These are phyloP conservation scores for Apis florea DNA, from an alignment of 1,140 invertebrate genomes.

Conservation along the genomic window DNA sequence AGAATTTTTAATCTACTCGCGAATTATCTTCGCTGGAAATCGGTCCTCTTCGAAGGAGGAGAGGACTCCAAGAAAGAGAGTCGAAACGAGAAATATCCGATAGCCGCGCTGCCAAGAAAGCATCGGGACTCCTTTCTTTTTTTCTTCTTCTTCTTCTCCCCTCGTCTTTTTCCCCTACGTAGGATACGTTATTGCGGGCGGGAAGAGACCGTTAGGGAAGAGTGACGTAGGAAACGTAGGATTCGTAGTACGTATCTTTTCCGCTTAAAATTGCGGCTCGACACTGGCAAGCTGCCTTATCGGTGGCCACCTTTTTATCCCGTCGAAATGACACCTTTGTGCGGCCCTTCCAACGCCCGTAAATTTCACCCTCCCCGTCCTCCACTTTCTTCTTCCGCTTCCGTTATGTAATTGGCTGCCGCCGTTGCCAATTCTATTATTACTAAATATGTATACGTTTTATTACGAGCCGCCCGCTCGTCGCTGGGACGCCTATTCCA, in stretches of 20 bases:
- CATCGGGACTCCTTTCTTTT: neutral
- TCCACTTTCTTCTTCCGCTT: constrained; percentile 24
- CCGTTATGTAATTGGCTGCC: constrained; percentile 44
- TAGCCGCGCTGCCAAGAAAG: constrained; percentile 42
- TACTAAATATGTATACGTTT: constrained; percentile 57
- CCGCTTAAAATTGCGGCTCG: constrained; percentile 20
- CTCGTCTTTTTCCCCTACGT: neutral
- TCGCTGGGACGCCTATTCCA: neutral
- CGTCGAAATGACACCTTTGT: constrained; percentile 50
- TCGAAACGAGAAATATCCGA: constrained; percentile 51
- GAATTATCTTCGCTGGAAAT: constrained; percentile 34
- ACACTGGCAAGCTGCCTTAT: constrained; percentile 59
- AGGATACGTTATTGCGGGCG: constrained; percentile 43
- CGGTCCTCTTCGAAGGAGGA: constrained; percentile 36
- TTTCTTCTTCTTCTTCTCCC: neutral
- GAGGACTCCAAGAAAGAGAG: constrained; percentile 28
- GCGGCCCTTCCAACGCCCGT: constrained; percentile 44
- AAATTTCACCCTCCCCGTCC: constrained; percentile 36
- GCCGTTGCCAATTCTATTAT: constrained; percentile 62
- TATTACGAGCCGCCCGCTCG: constrained; percentile 29
- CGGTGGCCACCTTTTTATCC: constrained; percentile 55
- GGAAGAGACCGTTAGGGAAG: neutral
- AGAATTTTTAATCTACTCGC: constrained; percentile 19
- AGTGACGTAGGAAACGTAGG: constrained; percentile 8
- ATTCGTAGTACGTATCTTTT: neutral